A percentile compares a stretch with the other conserved stretches of the same genome.
Evolutionary conservation across 2,113 vertebrate species (phyloP).

Genomic region (Caranx ignobilis): DNA sequence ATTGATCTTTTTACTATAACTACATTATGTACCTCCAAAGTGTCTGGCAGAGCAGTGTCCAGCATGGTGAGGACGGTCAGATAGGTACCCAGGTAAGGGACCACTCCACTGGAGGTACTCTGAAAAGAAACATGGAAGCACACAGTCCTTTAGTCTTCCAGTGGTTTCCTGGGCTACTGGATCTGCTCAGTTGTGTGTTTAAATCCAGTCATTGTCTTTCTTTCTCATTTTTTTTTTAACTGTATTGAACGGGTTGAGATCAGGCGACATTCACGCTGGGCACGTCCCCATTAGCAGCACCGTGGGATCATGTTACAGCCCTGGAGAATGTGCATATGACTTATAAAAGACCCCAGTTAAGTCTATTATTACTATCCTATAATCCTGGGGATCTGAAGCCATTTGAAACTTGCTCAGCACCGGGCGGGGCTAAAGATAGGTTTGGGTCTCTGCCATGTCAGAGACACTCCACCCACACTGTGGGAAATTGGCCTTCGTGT

Average conservation of each 20-base stretch:
- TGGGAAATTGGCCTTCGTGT: conserved; percentile 25
- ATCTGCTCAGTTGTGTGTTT: not conserved
- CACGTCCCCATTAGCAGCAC: conserved; percentile 23
- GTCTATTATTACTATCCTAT: conserved; percentile 77
- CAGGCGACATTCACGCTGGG: not conserved
- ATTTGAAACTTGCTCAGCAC: conserved; percentile 62
- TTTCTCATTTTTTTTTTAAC: not conserved
- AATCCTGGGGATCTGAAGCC: conserved; percentile 59
- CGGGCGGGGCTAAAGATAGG: conserved; percentile 69
- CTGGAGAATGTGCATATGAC: conserved; percentile 56
- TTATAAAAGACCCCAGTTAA: conserved; percentile 51
- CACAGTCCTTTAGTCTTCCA: not conserved
- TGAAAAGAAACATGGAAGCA: conserved; percentile 56
- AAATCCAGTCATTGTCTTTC: not conserved
- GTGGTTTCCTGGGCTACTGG: not conserved
- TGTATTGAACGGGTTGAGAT: not conserved
- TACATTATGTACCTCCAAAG: conserved; percentile 82
- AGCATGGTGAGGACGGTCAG: conserved; percentile 92
- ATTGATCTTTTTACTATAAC: not conserved
- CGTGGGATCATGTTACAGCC: conserved; percentile 52
- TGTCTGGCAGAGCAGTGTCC: conserved; percentile 91
- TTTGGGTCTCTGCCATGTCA: conserved; percentile 32
- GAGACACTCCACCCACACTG: conserved; percentile 39
- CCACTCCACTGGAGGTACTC: conserved; percentile 79
- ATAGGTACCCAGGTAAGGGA: conserved; percentile 93